phyloP scores from a whole-genome alignment of 2,113 vertebrate species.

The Cavia porcellus region DNA sequence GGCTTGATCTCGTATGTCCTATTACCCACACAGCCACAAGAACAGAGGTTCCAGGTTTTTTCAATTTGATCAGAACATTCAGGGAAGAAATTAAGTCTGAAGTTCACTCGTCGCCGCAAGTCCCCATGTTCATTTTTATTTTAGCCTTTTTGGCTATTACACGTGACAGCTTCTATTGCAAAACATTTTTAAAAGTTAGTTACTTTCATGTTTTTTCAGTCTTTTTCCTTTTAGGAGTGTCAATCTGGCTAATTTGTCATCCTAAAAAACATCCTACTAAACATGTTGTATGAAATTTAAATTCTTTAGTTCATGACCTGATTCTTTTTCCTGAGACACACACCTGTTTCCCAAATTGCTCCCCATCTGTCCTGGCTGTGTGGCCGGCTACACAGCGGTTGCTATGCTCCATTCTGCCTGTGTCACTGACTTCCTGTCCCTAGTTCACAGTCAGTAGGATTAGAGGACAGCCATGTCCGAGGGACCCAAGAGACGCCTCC shows the following conservation, averaged over 20 bases:
- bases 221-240: slow-evolving; percentile 14
- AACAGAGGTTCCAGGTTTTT: background rate
- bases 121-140: slow-evolving; percentile 10
- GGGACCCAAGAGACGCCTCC: background rate
- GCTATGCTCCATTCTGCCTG: background rate
- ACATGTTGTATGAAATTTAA: background rate
- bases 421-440: background rate
- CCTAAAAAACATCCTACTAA: background rate
- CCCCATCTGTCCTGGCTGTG: background rate
- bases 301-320: background rate
- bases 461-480: background rate
- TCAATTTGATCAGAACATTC: background rate
- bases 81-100: background rate
- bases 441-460: background rate
- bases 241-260: slow-evolving; percentile 28
- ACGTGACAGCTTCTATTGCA: slow-evolving; percentile 6
- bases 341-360: background rate
- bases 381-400: background rate
- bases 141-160: background rate
- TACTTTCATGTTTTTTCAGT: background rate
- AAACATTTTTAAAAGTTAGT: slow-evolving; percentile 36
- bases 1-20: background rate
- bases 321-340: background rate
- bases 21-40: background rate
- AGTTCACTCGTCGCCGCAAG: background rate